Base-by-base conservation (phyloP, 2,113 vertebrate species). In the Capreolus pygargus region DNA sequence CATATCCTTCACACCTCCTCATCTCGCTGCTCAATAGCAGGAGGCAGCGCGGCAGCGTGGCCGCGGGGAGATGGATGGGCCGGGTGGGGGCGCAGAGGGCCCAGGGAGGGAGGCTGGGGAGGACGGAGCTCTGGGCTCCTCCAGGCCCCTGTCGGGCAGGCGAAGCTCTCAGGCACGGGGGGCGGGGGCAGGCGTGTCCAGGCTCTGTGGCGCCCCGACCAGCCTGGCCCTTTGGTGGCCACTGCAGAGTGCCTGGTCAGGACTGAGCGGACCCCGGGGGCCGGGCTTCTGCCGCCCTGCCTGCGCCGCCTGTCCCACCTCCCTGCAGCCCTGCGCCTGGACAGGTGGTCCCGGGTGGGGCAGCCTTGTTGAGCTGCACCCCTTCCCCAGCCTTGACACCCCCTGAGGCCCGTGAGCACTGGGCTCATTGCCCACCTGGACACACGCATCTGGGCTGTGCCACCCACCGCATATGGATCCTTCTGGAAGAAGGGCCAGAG, bases 1-100 rank as follows among this genome's bases (percentile, higher is more conserved):
- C n/a, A 0, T 4, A 54, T 98, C 88, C 89, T 97, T 98, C 98
- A 97, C 98, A 98, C 98, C 97, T 98, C 94, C 85, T 98, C 98
- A 98, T 98, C 83, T 98, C 10, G 0, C 87, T 11, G 89, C 91
- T 98, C 98, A 36, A 98, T 97, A 98, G 82, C 89, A 47, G 95
- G 84, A 79, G 83, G 57, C 30, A 0, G 87, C 0, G 2, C 81
- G 91, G 97, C 98, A 98, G 98, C 54, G 0, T 94, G 96, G 98
- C 98, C 92, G 39, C 97, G 0, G 98, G 98, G 96, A 98, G 97
- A 97, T 17, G 88, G 96, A 98, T 96, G 97, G 81, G 92, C 90
- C 30, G 1, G 79, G 33, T 23, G 0, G 39, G 60, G 61, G 28
- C 3, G 55, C 0, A 1, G 28, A 3, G 85, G 61, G 84, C 28